Percentiles rank a stretch among this genome's conserved stretches.
Evolutionary conservation across 2,797 vertebrate genomes (phyloP).

Genomic region (Spheniscus humboldti): DNA sequence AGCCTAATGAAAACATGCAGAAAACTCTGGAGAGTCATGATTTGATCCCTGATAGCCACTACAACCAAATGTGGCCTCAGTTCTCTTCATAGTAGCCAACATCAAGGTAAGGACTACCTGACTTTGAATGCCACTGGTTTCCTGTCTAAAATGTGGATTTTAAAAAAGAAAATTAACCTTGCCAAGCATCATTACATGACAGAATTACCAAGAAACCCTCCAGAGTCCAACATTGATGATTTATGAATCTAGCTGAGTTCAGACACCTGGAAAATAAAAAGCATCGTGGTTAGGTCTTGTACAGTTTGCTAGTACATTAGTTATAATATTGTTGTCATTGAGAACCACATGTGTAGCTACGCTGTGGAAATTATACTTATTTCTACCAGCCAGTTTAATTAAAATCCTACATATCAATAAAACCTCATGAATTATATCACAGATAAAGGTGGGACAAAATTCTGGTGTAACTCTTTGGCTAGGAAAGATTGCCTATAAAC

Average conservation of each 20-base stretch:
- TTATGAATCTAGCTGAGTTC: slow-evolving; percentile 52
- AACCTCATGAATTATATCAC: not conserved
- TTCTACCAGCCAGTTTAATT: not conserved
- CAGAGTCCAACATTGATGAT: slow-evolving; percentile 30
- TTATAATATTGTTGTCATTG: slow-evolving; percentile 39
- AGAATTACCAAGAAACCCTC: slow-evolving; percentile 16
- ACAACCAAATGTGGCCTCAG: not conserved
- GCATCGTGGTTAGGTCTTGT: not conserved
- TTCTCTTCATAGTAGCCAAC: not conserved
- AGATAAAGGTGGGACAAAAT: not conserved
- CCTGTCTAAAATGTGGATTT: not conserved
- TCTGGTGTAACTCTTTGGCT: not conserved
- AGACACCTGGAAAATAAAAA: slow-evolving; percentile 64
- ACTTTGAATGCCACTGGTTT: not conserved
- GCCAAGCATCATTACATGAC: slow-evolving; percentile 36
- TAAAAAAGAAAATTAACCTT: slow-evolving; percentile 30
- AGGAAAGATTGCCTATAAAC: not conserved
- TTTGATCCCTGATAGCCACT: not conserved
- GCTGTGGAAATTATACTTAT: not conserved
- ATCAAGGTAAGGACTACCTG: not conserved
- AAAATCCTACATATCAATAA: not conserved
- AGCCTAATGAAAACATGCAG: not conserved
- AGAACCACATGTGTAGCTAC: not conserved
- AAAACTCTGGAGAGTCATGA: not conserved
- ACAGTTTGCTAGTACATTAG: slow-evolving; percentile 37